phyloP scores from a whole-genome alignment of 2,113 vertebrate species.

The Eidolon helvum region DNA sequence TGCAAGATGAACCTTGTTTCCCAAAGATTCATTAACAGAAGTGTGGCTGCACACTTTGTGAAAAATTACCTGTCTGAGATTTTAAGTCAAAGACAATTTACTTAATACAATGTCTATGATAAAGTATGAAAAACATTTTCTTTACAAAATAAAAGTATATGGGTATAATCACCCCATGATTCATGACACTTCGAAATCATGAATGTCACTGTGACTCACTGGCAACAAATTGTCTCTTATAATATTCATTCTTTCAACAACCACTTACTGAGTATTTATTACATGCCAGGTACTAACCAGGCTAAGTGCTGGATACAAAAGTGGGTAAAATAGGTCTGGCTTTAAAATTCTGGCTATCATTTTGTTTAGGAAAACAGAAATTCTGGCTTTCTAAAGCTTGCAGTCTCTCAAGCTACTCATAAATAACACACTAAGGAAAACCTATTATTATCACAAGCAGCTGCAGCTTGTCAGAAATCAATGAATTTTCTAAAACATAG shows the following conservation, averaged over 20 bases:
- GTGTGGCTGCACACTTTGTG: background rate
- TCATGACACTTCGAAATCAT: background rate
- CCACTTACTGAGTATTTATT: background rate
- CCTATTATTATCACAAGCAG: background rate
- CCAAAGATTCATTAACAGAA: background rate
- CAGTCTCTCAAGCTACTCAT: background rate
- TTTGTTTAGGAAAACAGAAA: background rate
- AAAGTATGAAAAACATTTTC: background rate
- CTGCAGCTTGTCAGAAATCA: background rate
- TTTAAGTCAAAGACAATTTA: background rate
- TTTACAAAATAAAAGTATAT: background rate
- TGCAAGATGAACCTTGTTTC: background rate
- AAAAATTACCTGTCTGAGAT: background rate
- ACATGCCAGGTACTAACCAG: background rate
- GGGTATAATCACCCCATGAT: background rate
- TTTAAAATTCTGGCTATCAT: background rate
- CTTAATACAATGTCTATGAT: background rate
- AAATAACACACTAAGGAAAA: slow-evolving; percentile 4
- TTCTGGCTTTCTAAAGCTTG: background rate
- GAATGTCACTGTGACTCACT: background rate
- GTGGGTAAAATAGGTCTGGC: background rate
- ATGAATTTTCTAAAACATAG: background rate
- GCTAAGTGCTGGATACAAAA: background rate
- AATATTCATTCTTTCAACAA: background rate
- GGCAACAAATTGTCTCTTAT: background rate